A percentile compares a stretch with the other conserved stretches of the same genome.
Conservation (phyloP, 2,797 vertebrate species). For the Sternarchorhynchus goeldii region DNA sequence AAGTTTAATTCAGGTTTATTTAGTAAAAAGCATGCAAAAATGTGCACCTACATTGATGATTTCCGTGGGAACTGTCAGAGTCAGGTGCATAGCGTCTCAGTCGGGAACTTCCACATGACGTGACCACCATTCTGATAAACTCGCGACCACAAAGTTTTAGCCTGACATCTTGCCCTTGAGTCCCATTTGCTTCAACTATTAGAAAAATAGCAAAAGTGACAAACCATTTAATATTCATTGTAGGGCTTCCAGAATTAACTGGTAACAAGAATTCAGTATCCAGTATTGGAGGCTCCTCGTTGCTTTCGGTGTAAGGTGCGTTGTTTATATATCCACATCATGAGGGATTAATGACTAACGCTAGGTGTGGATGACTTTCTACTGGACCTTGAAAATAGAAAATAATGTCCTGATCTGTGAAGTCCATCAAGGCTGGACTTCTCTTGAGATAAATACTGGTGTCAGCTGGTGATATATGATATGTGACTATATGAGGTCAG, state of each 20-base stretch:
- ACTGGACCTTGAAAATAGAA: conserved; percentile 70
- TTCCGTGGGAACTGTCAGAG: conserved; percentile 1
- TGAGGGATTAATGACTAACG: not conserved
- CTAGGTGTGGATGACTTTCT: conserved; percentile 27
- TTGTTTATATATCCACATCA: conserved; percentile 49
- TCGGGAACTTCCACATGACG: conserved; percentile 69
- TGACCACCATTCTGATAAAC: conserved; percentile 72
- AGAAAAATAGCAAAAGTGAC: conserved; percentile 62
- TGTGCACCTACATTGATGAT: conserved; percentile 32
- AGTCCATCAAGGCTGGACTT: conserved; percentile 66
- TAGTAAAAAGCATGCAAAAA: not conserved
- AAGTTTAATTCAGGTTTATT: too few species aligned
- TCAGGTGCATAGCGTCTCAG: conserved; percentile 58
- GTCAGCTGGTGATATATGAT: conserved; percentile 51
- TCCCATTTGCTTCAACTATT: conserved; percentile 44
- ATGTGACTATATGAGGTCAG: not conserved
- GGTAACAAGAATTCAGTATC: not conserved
- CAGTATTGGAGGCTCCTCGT: conserved; percentile 3
- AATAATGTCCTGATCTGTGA: conserved; percentile 72
- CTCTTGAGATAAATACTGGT: conserved; percentile 64
- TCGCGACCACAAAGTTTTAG: conserved; percentile 76
- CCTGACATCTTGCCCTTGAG: conserved; percentile 63
- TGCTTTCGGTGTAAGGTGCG: conserved; percentile 5
- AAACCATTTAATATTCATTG: conserved; percentile 63
- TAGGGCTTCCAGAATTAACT: conserved; percentile 6